Evolutionary conservation across 2,888 invertebrate genomes (phyloP).

Genomic region (Metopia argyrocephala): DNA sequence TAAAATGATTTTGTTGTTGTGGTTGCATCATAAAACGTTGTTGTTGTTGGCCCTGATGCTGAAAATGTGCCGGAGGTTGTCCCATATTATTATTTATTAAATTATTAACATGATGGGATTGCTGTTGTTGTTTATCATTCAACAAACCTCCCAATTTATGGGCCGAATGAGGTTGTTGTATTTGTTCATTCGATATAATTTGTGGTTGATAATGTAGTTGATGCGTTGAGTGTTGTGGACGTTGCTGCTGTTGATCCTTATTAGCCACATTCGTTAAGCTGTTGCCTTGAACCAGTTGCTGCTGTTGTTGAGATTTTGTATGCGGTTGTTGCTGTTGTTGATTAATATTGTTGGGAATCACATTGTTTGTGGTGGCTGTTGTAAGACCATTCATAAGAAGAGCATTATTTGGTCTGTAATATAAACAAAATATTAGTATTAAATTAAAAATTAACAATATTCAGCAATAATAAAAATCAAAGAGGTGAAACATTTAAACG

Average conservation of each 20-base stretch:
- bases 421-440: slow-evolving; percentile 7
- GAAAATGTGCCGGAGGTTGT: slow-evolving; percentile 38
- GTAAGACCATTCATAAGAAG: slow-evolving; percentile 75
- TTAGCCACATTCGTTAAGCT: slow-evolving; percentile 40
- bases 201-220: slow-evolving; percentile 65
- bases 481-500: neutral
- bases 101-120: slow-evolving; percentile 38
- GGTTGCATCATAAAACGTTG: slow-evolving; percentile 59
- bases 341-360: slow-evolving; percentile 67
- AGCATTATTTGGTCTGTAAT: slow-evolving; percentile 67
- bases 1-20: slow-evolving; percentile 70
- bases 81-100: slow-evolving; percentile 53
- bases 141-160: slow-evolving; percentile 49
- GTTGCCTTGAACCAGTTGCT: slow-evolving; percentile 56
- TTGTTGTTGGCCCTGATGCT: slow-evolving; percentile 64
- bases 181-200: slow-evolving; percentile 63
- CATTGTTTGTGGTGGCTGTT: slow-evolving; percentile 66
- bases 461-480: neutral
- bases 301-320: slow-evolving; percentile 48
- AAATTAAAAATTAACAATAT: neutral
- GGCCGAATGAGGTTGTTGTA: slow-evolving; percentile 67
- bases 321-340: slow-evolving; percentile 57
- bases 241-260: slow-evolving; percentile 62
- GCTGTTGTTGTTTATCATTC: slow-evolving; percentile 47
- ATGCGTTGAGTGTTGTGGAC: slow-evolving; percentile 48